Evolutionary conservation across 2,797 vertebrate species (phyloP).

Genomic region (Danio aesculapii): DNA sequence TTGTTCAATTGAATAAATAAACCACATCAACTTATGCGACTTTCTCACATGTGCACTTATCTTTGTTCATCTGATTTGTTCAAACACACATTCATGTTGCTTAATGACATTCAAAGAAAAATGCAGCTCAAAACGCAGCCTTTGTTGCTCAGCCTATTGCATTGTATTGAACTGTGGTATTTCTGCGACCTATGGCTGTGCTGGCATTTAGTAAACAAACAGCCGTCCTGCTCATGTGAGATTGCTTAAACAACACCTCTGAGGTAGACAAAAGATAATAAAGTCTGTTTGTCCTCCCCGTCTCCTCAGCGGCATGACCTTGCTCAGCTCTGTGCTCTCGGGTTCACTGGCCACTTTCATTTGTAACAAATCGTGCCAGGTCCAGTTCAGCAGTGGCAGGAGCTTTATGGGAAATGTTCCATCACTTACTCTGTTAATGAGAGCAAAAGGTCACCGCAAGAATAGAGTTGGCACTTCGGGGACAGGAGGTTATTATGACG

Average conservation of each 20-base stretch:
- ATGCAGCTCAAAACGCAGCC: too few relatives aligned
- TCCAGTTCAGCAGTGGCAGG: conserved; percentile 1
- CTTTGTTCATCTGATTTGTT: neutral
- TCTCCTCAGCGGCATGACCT: conserved; percentile 4
- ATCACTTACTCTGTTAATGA: conserved; percentile 20
- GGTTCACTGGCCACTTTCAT: conserved; percentile 21
- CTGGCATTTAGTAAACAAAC: neutral
- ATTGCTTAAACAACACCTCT: conserved; percentile 14
- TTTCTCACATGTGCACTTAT: too few relatives aligned
- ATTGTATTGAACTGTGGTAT: conserved; percentile 4
- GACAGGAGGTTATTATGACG: conserved; percentile 18
- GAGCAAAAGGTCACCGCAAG: conserved; percentile 33
- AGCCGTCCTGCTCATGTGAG: neutral
- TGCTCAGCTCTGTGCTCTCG: conserved; percentile 19
- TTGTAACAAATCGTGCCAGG: conserved; percentile 24
- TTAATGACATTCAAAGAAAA: neutral
- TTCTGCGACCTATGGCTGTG: neutral
- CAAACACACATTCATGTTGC: neutral
- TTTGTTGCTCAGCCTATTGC: too few relatives aligned
- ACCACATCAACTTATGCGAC: too few relatives aligned
- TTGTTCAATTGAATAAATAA: too few relatives aligned
- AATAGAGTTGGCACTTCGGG: conserved; percentile 23
- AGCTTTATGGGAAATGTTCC: conserved; percentile 41
- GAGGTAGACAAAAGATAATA: conserved; percentile 28
- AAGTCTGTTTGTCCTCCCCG: conserved; percentile 15